These are phyloP conservation scores for Galaxias olidus DNA, from an alignment of 2,797 vertebrate species.

Conservation along the genomic window DNA sequence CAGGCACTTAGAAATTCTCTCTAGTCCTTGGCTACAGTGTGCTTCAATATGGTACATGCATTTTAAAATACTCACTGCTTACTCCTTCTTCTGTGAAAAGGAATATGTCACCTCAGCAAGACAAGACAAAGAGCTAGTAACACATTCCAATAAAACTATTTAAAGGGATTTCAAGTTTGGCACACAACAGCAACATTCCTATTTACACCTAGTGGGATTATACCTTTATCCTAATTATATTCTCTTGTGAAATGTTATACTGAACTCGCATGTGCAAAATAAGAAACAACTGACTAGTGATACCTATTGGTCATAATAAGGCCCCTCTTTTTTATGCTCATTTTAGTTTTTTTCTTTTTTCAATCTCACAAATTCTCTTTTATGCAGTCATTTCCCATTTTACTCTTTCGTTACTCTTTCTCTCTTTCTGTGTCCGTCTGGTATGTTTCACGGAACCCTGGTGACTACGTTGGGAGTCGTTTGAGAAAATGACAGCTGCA, in stretches of 20 bases:
- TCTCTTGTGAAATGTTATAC: constrained; percentile 6
- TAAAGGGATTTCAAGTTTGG: constrained; percentile 78
- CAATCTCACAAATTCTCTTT: constrained; percentile 22
- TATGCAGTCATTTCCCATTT: constrained; percentile 17
- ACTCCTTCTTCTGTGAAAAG: constrained; percentile 44
- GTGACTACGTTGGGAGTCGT: constrained; percentile 29
- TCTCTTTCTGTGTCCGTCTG: constrained; percentile 4
- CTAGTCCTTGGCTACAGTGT: constrained; percentile 78
- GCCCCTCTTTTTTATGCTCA: no score
- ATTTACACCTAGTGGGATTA: constrained; percentile 57
- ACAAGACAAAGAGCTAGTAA: constrained; percentile 56
- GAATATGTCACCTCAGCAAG: constrained; percentile 52
- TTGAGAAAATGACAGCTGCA: constrained; percentile 51
- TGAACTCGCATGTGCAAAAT: neutral
- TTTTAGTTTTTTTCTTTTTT: neutral
- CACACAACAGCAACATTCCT: constrained; percentile 61
- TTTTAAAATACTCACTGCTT: constrained; percentile 37
- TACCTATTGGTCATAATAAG: no score
- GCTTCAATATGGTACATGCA: constrained; percentile 68
- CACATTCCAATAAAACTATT: constrained; percentile 70
- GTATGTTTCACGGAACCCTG: constrained; percentile 27
- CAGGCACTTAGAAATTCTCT: constrained; percentile 82
- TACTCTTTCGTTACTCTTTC: constrained; percentile 1
- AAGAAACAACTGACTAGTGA: no score
- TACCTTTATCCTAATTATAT: constrained; percentile 33